These are phyloP conservation scores for Pseudorhombus dupliciocellatus DNA, from an alignment of 2,113 vertebrate species.

Conservation along the genomic window DNA sequence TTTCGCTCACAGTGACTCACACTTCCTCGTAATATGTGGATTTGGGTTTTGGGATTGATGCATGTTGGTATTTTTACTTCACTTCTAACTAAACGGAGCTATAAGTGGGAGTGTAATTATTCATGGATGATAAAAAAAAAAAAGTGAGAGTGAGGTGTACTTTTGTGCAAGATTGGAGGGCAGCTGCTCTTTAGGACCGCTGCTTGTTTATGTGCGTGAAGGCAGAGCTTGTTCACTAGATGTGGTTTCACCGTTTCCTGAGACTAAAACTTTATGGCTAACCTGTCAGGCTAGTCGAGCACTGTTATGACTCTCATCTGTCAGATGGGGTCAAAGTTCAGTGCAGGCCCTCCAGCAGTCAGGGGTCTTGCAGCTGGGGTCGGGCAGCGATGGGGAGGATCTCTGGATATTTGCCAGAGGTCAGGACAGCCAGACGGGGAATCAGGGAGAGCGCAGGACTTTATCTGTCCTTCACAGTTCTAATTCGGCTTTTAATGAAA, in stretches of 20 bases:
- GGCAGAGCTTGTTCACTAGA: slow-evolving; percentile 52
- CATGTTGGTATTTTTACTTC: slow-evolving; percentile 14
- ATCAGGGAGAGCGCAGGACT: slow-evolving; percentile 28
- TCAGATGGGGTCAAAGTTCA: slow-evolving; percentile 63
- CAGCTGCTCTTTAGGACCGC: slow-evolving; percentile 20
- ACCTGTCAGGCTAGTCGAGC: slow-evolving; percentile 59
- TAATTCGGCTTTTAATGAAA: slow-evolving; percentile 54
- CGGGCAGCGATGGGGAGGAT: background rate
- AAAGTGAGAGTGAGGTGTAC: slow-evolving; percentile 18
- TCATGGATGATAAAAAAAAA: slow-evolving; percentile 43
- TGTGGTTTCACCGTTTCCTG: slow-evolving; percentile 69
- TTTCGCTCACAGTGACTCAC: slow-evolving; percentile 30
- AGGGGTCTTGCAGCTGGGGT: slow-evolving; percentile 9
- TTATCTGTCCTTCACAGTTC: slow-evolving; percentile 48
- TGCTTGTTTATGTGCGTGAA: slow-evolving; percentile 42
- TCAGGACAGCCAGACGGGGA: slow-evolving; percentile 20
- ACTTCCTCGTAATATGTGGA: slow-evolving; percentile 2
- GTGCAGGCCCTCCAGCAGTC: slow-evolving; percentile 8
- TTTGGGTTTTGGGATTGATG: slow-evolving; percentile 26
- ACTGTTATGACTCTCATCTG: slow-evolving; percentile 74
- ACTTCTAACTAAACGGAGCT: slow-evolving; percentile 24
- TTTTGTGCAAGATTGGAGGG: slow-evolving; percentile 24
- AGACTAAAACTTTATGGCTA: slow-evolving; percentile 61
- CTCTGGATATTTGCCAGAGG: slow-evolving; percentile 38
- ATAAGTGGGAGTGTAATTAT: slow-evolving; percentile 39